A percentile compares a stretch with the other conserved stretches of the same genome.
Conservation (phyloP, 1,140 invertebrate genomes). For the Microvelia longipes region DNA sequence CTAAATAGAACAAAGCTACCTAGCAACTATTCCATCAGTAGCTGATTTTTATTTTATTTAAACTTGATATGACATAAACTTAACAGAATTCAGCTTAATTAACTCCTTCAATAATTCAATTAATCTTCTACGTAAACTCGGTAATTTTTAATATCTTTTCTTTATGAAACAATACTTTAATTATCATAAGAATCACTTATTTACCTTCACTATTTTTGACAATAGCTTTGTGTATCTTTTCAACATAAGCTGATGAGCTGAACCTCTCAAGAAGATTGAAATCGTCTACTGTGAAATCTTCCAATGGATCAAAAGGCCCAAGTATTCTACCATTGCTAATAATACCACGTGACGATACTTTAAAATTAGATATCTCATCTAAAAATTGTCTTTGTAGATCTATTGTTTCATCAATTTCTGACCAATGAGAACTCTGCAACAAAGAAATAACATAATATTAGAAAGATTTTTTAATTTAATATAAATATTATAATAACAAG, state of each 20-base stretch:
- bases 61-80: too few species aligned
- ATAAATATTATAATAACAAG: not conserved
- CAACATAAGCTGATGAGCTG: conserved; percentile 52
- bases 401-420: conserved; percentile 28
- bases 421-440: conserved; percentile 8
- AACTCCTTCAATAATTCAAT: too few species aligned
- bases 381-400: conserved; percentile 36
- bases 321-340: conserved; percentile 82
- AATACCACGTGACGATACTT: conserved; percentile 43
- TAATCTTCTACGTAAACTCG: too few species aligned
- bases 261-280: conserved; percentile 76
- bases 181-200: too few species aligned
- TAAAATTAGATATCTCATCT: conserved; percentile 34
- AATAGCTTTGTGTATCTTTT: conserved; percentile 56
- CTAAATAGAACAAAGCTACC: too few species aligned
- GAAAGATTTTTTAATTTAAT: not conserved
- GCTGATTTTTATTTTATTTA: too few species aligned
- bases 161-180: too few species aligned
- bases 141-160: too few species aligned
- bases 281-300: conserved; percentile 79
- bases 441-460: conserved; percentile 4
- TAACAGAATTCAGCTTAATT: too few species aligned
- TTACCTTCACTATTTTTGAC: conserved; percentile 28
- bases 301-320: conserved; percentile 60
- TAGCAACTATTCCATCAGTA: too few species aligned